Evolutionary conservation across 2,888 invertebrate genomes (phyloP), one percentile per base, ranked within the genome.

Genomic region (Diachrysia chrysitis): DNA sequence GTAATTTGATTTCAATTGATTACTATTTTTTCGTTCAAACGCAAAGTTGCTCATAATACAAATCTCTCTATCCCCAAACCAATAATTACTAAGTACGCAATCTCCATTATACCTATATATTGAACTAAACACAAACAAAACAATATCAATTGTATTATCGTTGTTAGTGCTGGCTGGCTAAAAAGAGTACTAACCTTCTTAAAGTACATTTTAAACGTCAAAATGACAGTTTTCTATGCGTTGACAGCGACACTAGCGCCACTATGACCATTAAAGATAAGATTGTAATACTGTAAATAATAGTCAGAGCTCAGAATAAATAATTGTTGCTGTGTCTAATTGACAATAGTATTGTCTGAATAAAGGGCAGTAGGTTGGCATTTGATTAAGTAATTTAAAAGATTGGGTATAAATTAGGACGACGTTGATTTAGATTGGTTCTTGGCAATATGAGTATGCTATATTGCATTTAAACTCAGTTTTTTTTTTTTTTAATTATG

Each of bases 281-380:
- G 0, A 19, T 48, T 17, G 17, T 48, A 17, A 17, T 21, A 37
- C 16, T 42, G n/a, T n/a, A 16, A 42, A n/a, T n/a, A 16, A n/a
- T n/a, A n/a, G n/a, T n/a, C 6, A 6, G 42, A n/a, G n/a, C 4
- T 42, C 2, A 42, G n/a, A 42, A 42, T 42, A n/a, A n/a, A n/a
- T 42, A n/a, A 42, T n/a, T n/a, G 42, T 42, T 42, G n/a, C 42
- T 42, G n/a, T n/a, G 42, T n/a, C 42, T n/a, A 37, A 37, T 37
- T 16, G 14, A 42, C 42, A 42, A 42, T 42, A 42, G 42, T 42
- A 42, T 42, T 42, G 42, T 42, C 6, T 42, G 16, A 0, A 42
- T 42, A n/a, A 6, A 42, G n/a, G 16, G 42, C 42, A 42, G n/a
- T 42, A 42, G 42, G n/a, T 42, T 42, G 4, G n/a, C n/a, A n/a